Percentiles rank a stretch among this genome's conserved stretches.
Evolutionary conservation across 2,888 invertebrate species (phyloP).

Genomic region (Synanthedon vespiformis): DNA sequence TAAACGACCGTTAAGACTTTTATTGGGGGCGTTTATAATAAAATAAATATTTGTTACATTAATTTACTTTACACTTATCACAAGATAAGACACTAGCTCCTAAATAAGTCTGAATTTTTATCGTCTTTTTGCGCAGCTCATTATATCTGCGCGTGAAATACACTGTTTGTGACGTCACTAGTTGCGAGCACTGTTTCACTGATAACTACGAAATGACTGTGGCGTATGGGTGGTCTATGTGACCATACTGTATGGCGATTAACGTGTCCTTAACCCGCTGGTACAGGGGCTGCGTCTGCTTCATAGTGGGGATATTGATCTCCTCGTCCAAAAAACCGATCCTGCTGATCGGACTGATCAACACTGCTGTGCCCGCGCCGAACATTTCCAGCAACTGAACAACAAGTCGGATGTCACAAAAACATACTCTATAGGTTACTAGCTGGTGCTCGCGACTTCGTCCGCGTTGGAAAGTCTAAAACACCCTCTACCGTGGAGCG

Average conservation of each 20-base stretch:
- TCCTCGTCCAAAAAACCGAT: constrained; percentile 82
- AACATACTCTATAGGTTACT: background rate
- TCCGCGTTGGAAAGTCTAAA: too few relatives aligned
- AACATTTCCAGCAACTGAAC: constrained; percentile 93
- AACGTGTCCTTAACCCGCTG: constrained; percentile 81
- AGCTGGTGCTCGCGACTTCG: too few relatives aligned
- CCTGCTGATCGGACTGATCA: constrained; percentile 91
- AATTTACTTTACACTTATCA: background rate
- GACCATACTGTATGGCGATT: constrained; percentile 91
- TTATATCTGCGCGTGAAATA: background rate
- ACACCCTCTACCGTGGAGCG: too few relatives aligned
- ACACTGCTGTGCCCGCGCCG: constrained; percentile 97
- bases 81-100: background rate
- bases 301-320: constrained; percentile 79
- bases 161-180: background rate
- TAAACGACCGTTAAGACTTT: too few relatives aligned
- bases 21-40: background rate
- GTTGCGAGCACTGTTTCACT: background rate
- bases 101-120: background rate
- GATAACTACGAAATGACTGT: constrained; percentile 53
- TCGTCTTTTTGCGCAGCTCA: background rate
- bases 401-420: background rate
- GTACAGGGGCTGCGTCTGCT: constrained; percentile 78
- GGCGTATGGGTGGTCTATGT: constrained; percentile 85
- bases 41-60: background rate